phyloP scores from a whole-genome alignment of 2,888 invertebrate species.

The Chironomus riparius region DNA sequence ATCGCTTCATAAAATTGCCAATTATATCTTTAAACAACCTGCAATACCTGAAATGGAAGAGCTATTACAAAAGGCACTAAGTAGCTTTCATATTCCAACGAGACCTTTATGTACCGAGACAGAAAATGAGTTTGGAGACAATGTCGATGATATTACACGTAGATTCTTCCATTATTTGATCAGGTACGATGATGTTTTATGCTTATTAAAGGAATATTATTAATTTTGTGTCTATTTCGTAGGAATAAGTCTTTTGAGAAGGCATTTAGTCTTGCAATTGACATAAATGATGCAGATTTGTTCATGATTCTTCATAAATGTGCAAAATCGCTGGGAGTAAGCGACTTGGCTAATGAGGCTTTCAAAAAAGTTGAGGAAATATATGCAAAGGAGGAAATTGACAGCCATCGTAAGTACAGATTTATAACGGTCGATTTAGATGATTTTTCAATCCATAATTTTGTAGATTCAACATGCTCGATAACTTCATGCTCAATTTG shows the following conservation, averaged over 20 bases:
- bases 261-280: conserved; percentile 76
- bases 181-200: conserved; percentile 45
- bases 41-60: conserved; percentile 43
- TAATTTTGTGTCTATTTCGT: conserved; percentile 24
- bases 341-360: conserved; percentile 59
- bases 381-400: conserved; percentile 30
- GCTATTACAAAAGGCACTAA: conserved; percentile 66
- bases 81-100: conserved; percentile 66
- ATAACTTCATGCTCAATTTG: conserved; percentile 62
- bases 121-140: conserved; percentile 64
- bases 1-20: conserved; percentile 63
- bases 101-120: conserved; percentile 56
- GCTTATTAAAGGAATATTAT: conserved; percentile 6
- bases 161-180: conserved; percentile 80
- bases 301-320: conserved; percentile 75
- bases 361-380: conserved; percentile 54
- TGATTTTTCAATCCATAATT: too few relatives aligned
- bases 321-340: conserved; percentile 52
- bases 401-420: conserved; percentile 38
- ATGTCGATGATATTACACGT: conserved; percentile 72
- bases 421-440: neutral
- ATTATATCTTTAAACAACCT: conserved; percentile 45
- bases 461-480: conserved; percentile 60
- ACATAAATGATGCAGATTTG: conserved; percentile 75
- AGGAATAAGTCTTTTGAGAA: conserved; percentile 67